A percentile compares a stretch with the other conserved stretches of the same genome.
Evolutionary conservation across 2,888 invertebrate genomes (phyloP).

Genomic region (Odontocerum albicorne): DNA sequence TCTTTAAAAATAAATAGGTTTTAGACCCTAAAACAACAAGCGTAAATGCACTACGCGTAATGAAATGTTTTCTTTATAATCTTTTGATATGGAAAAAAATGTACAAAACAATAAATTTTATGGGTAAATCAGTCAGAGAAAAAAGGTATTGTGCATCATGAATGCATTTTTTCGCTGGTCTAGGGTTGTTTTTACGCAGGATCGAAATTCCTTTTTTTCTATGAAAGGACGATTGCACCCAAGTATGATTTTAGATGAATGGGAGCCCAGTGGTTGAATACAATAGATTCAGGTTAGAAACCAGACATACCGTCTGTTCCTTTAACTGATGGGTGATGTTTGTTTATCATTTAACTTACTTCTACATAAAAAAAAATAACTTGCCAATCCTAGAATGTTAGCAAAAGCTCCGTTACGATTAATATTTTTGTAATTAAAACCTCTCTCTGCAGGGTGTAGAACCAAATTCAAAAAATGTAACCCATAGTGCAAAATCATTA

Average conservation of each 20-base stretch:
- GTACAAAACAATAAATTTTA: no score
- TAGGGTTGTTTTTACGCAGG: slow-evolving; percentile 22
- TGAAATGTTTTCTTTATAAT: no score
- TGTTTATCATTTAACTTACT: slow-evolving; percentile 9
- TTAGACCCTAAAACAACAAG: no score
- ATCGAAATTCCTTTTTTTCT: slow-evolving; percentile 19
- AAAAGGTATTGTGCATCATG: slow-evolving; percentile 14
- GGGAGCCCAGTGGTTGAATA: slow-evolving; percentile 24
- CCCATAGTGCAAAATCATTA: no score
- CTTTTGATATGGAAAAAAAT: no score
- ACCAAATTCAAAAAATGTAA: no score
- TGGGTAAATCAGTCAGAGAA: no score
- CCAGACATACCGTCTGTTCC: slow-evolving; percentile 24
- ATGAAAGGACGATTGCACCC: slow-evolving; percentile 24
- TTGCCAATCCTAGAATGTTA: neutral
- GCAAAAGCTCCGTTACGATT: slow-evolving; percentile 2
- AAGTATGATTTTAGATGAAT: slow-evolving; percentile 27
- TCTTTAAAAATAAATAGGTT: no score
- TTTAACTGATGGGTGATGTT: slow-evolving; percentile 16
- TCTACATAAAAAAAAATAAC: neutral
- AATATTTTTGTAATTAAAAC: slow-evolving; percentile 11
- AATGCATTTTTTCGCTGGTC: slow-evolving; percentile 20
- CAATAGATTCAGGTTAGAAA: slow-evolving; percentile 24
- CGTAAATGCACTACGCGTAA: no score
- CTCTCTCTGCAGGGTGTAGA: slow-evolving; percentile 7